Percentiles rank a stretch among this genome's conserved stretches.
These are phyloP conservation scores for Microcaecilia unicolor DNA, from an alignment of 2,797 vertebrate genomes.

Conservation along the genomic window DNA sequence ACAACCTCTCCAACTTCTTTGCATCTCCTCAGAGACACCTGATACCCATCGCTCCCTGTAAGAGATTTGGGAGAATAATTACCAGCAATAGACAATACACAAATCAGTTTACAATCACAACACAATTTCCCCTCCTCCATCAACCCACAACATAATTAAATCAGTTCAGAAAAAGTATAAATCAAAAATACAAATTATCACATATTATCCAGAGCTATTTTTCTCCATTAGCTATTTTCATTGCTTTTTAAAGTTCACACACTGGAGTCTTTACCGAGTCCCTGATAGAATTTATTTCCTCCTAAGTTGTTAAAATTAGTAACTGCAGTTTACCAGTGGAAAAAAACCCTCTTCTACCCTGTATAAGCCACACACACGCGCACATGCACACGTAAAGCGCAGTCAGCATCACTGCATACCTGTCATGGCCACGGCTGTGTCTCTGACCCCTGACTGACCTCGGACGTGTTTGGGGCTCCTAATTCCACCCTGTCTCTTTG, in stretches of 20 bases:
- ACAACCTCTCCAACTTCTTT: too few species aligned
- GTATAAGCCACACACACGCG: too few species aligned
- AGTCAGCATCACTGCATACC: too few species aligned
- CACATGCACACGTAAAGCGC: too few species aligned
- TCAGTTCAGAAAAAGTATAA: conserved; percentile 33
- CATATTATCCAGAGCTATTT: conserved; percentile 27
- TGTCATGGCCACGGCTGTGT: too few species aligned
- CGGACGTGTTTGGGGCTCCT: too few species aligned
- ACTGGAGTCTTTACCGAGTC: conserved; percentile 4
- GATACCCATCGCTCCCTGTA: too few species aligned
- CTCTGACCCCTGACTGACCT: too few species aligned
- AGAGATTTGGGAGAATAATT: too few species aligned
- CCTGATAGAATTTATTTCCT: conserved; percentile 31
- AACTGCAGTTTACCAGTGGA: conserved; percentile 42
- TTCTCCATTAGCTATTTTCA: conserved; percentile 33
- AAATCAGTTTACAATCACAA: conserved; percentile 30
- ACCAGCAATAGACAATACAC: too few species aligned
- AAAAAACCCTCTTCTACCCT: conserved; percentile 36
- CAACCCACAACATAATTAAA: conserved; percentile 25
- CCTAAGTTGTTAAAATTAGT: conserved; percentile 42
- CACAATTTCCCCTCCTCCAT: conserved; percentile 17
- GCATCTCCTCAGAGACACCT: too few species aligned
- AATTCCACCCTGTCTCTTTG: too few species aligned
- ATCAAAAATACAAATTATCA: conserved; percentile 34
- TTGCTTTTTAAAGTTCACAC: conserved; percentile 13